A percentile compares a stretch with the other conserved stretches of the same genome.
Conservation (phyloP, 2,888 invertebrate genomes). For the Scrobipalpa atriplicella region DNA sequence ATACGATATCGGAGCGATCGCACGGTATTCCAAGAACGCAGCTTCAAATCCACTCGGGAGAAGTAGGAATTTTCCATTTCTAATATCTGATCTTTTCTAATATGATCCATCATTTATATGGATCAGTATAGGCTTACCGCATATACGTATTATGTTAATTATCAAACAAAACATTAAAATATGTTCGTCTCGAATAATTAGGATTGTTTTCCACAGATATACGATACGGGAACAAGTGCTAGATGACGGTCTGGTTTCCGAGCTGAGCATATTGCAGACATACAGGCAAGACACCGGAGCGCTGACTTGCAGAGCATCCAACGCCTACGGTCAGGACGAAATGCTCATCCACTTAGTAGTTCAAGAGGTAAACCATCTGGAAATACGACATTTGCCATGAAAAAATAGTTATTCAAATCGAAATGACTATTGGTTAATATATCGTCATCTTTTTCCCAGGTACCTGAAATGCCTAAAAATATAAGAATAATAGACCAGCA, state of each 20-base stretch:
- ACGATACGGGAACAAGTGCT: constrained; percentile 89
- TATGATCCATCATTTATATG: too few species aligned
- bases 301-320: constrained; percentile 93
- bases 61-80: too few species aligned
- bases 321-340: constrained; percentile 95
- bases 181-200: not conserved
- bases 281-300: constrained; percentile 94
- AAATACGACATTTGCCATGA: not conserved
- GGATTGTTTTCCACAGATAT: constrained; percentile 73
- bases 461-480: constrained; percentile 94
- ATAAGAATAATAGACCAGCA: constrained; percentile 93
- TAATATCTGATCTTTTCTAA: too few species aligned
- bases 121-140: too few species aligned
- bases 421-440: not conserved
- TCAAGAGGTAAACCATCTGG: constrained; percentile 84
- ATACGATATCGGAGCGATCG: too few species aligned
- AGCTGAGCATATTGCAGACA: constrained; percentile 92
- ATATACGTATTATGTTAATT: too few species aligned
- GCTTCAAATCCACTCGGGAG: too few species aligned
- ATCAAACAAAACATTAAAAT: not conserved
- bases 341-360: constrained; percentile 95
- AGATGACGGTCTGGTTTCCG: constrained; percentile 92
- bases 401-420: not conserved
- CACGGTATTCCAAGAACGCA: too few species aligned
- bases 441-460: constrained; percentile 75